phyloP scores from a whole-genome alignment of 2,888 invertebrate species.

The Epirrhoe tristata region DNA sequence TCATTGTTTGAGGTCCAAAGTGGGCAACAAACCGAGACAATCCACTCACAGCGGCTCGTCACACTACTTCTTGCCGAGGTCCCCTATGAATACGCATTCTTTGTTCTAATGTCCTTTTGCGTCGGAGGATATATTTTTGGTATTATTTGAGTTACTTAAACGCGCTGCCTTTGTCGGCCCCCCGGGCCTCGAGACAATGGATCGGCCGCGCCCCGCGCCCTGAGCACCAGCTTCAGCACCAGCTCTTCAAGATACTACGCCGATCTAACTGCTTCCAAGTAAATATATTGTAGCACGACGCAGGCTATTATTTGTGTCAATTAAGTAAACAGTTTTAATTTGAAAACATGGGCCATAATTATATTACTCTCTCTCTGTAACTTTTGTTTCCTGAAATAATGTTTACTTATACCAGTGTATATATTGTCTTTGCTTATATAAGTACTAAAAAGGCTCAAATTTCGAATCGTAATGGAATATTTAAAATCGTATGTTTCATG shows the following conservation, averaged over 20 bases:
- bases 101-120: slow-evolving; percentile 39
- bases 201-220: slow-evolving; percentile 1
- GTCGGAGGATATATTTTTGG: slow-evolving; percentile 40
- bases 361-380: no score
- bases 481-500: no score
- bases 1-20: slow-evolving; percentile 8
- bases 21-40: slow-evolving; percentile 12
- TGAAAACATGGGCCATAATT: no score
- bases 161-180: slow-evolving; percentile 38
- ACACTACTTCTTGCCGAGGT: slow-evolving; percentile 31
- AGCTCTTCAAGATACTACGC: background rate
- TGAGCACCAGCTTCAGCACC: slow-evolving; percentile 2
- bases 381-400: no score
- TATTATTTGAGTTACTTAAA: slow-evolving; percentile 44
- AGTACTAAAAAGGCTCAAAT: no score
- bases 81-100: slow-evolving; percentile 39
- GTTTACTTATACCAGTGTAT: no score
- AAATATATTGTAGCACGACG: no score
- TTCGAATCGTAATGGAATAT: no score
- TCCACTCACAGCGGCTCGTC: slow-evolving; percentile 13
- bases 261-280: background rate
- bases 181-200: slow-evolving; percentile 36
- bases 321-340: no score
- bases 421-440: no score
- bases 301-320: no score